Base-by-base conservation (phyloP, 1,140 invertebrate genomes). In the Cephus cinctus region DNA sequence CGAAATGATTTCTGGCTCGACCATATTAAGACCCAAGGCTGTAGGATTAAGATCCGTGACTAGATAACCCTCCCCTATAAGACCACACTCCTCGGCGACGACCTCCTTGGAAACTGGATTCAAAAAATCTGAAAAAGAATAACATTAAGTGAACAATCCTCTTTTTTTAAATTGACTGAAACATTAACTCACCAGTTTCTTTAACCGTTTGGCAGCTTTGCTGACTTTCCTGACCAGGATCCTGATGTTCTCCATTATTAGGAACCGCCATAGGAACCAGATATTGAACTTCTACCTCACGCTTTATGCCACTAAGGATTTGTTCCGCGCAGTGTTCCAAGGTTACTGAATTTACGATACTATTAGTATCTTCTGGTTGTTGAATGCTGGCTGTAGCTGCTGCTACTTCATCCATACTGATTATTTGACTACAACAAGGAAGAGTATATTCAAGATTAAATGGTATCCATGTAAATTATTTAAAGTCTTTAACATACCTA, bases 81-180 rank as follows among this genome's bases (percentile, higher is more conserved):
- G 59, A 6, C 82, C 81, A 47, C 80, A 83, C 57, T 83, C 82
- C 52, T 81, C 77, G 2, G 80, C 80, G 0, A 82, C 73, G 20
- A 80, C 73, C 54, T 82, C 77, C 58, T 80, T 81, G 2, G 80
- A 76, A 6, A 83, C 76, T 40, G 81, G 78, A 58, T 81, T 80
- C 20, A 83, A 61, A 51, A 83, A 83, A 58, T 81, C 81, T 82
- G 61, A 18, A 64, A 70, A 36, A 21, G 8, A 41, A 41, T 20
- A 41, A 36, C 35, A 16, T 40, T 34, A 15, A 12, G 18, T 18
- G 4, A 1, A 6, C 6, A 12, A 16, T 38, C 27, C 5, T 22
- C 36, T 5, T 21, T 4, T 14, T 5, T 25, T 11, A 25, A 12
- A 3, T 2, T 21, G 4, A 39, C 9, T 20, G 5, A 32, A 35